phyloP scores from a whole-genome alignment of 2,888 invertebrate genomes.

The Epiperipatus broadwayi region DNA sequence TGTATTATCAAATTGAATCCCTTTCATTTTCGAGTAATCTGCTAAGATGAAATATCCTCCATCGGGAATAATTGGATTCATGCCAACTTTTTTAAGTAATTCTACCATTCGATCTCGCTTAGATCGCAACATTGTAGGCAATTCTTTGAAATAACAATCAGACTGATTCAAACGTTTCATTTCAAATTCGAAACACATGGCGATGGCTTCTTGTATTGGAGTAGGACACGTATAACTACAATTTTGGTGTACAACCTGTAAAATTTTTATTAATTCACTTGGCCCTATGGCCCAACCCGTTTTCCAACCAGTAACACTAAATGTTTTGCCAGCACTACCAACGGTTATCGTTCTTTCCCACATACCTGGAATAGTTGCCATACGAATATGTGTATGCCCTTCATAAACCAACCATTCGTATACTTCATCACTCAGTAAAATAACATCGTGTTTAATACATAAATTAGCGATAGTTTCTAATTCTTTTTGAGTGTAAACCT shows the following conservation, averaged over 20 bases:
- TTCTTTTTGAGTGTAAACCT: constrained; percentile 47
- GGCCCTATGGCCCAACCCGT: constrained; percentile 88
- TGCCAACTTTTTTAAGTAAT: constrained; percentile 53
- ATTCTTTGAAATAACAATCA: constrained; percentile 60
- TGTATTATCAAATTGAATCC: constrained; percentile 40
- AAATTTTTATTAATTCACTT: constrained; percentile 49
- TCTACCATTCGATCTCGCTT: constrained; percentile 62
- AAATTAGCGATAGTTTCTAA: constrained; percentile 50
- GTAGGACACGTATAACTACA: constrained; percentile 76
- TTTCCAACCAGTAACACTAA: constrained; percentile 90
- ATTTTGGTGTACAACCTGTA: constrained; percentile 79
- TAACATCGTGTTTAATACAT: constrained; percentile 73
- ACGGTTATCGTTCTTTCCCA: constrained; percentile 93
- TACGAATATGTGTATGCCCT: constrained; percentile 62
- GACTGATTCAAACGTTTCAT: constrained; percentile 43
- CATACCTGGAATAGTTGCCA: constrained; percentile 84
- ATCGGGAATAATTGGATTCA: constrained; percentile 78
- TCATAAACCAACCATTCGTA: constrained; percentile 91
- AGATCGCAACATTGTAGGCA: constrained; percentile 49
- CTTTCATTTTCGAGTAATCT: constrained; percentile 57
- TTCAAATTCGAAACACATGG: constrained; percentile 70
- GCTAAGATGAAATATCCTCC: constrained; percentile 95
- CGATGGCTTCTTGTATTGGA: constrained; percentile 73
- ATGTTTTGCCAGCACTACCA: constrained; percentile 93
- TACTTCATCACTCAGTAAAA: constrained; percentile 89